phyloP scores from a whole-genome alignment of 2,797 vertebrate species.

The Hydrophis major region DNA sequence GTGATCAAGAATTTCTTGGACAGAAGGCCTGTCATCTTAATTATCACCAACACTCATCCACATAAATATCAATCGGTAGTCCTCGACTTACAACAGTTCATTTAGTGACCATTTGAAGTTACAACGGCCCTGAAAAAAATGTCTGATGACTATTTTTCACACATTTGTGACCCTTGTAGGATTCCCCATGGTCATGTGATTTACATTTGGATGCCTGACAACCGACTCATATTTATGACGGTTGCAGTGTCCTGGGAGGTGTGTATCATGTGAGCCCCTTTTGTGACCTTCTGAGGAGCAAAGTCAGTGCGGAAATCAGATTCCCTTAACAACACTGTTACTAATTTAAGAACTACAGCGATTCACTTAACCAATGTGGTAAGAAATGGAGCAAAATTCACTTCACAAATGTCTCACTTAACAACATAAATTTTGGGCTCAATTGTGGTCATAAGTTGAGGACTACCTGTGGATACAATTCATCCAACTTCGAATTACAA shows the following conservation, averaged over 20 bases:
- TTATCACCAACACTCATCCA: neutral
- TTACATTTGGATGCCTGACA: neutral
- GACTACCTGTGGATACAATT: neutral
- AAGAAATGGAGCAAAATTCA: neutral
- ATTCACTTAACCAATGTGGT: neutral
- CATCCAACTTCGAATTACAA: constrained; percentile 50
- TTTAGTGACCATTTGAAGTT: neutral
- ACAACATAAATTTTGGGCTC: neutral
- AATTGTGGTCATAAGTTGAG: neutral
- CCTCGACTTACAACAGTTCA: neutral
- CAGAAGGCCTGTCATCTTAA: neutral
- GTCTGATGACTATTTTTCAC: neutral
- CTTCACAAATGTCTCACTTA: neutral
- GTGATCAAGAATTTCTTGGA: constrained; percentile 36
- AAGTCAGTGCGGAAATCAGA: neutral
- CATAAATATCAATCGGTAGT: constrained; percentile 40
- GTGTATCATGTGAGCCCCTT: neutral
- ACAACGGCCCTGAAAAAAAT: neutral
- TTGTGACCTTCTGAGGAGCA: neutral
- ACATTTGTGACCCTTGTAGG: neutral
- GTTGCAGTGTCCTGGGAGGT: neutral
- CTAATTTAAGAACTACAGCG: neutral
- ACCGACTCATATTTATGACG: neutral
- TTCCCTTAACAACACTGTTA: neutral
- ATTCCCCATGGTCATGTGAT: neutral